Base-by-base conservation (phyloP, 2,888 invertebrate species). In the Galerucella pusilla region DNA sequence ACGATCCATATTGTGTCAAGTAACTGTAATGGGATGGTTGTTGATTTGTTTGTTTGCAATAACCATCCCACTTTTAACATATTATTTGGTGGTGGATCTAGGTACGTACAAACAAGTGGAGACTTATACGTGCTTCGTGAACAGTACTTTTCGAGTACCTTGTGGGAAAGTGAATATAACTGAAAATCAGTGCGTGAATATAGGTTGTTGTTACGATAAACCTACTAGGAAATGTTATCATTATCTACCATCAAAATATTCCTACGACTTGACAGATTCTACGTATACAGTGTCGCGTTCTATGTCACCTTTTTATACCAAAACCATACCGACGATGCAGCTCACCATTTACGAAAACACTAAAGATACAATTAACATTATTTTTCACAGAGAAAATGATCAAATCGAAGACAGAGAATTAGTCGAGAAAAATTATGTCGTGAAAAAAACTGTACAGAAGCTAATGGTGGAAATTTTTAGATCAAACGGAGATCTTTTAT, bases 401-500 rank as follows among this genome's bases (percentile, higher is more conserved):
- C 65, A 60, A 46, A 66, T 63, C 1, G 73, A 77, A 2, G 12
- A 42, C 20, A 46, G 46, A 16, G 46, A 2, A 20, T 10, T 73
- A 20, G 60, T 59, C 20, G 49, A 79, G 25, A 81, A 80, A 68
- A 81, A 81, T 57, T 85, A 82, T 67, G 49, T 61, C 2, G 79
- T 79, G 5, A 76, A 63, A 11, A 16, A 75, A 9, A 66, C 67
- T 10, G 14, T 77, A 2, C 76, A 80, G 28, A 80, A 80, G 46
- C 66, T 86, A 12, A 81, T 80, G 35, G 77, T 85, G 3, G 84
- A 85, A 70, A 78, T 86, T 5, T 79, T 73, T 45, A 75, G 83
- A 71, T 77, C 45, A 6, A 75, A 78, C 10, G 77, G 73, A 10
- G 87, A 89, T 12, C 68, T 82, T 6, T 85, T 92, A 72, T 88